These are phyloP conservation scores for Ennomos erosarius DNA, from an alignment of 2,888 invertebrate species.

Conservation along the genomic window DNA sequence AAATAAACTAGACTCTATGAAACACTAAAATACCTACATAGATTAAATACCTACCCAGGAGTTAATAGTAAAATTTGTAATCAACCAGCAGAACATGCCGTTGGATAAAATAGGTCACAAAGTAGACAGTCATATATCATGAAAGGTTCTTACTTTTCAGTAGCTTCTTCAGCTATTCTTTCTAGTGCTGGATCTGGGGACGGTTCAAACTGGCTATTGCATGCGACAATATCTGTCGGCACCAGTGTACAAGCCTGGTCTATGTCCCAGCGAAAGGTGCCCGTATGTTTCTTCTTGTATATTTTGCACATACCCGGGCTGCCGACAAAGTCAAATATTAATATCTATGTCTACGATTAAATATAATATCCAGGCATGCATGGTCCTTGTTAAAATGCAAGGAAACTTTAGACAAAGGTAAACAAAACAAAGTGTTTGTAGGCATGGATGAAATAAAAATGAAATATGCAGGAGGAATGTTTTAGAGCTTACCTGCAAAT, in stretches of 20 bases:
- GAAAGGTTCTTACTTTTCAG: constrained; percentile 75
- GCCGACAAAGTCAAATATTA: constrained; percentile 13
- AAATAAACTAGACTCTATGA: no score
- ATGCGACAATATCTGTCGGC: constrained; percentile 89
- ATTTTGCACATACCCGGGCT: constrained; percentile 83
- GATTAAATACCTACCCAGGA: no score
- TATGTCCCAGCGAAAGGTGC: constrained; percentile 86
- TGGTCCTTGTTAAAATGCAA: no score
- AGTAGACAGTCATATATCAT: background rate
- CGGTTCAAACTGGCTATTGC: constrained; percentile 86
- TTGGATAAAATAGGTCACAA: background rate
- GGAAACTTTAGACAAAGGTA: background rate
- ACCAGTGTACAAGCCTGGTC: constrained; percentile 88
- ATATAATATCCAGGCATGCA: background rate
- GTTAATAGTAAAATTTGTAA: no score
- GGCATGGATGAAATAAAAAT: no score
- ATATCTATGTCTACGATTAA: background rate
- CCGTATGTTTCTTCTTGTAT: constrained; percentile 70
- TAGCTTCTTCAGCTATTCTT: constrained; percentile 87
- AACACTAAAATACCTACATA: no score
- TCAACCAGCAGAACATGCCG: no score
- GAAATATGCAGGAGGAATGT: constrained; percentile 2
- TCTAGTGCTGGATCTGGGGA: constrained; percentile 87
- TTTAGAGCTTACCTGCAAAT: constrained; percentile 86
- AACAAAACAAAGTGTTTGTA: background rate